Evolutionary conservation across 2,888 invertebrate species (phyloP).

Genomic region (Drosophila yooni): DNA sequence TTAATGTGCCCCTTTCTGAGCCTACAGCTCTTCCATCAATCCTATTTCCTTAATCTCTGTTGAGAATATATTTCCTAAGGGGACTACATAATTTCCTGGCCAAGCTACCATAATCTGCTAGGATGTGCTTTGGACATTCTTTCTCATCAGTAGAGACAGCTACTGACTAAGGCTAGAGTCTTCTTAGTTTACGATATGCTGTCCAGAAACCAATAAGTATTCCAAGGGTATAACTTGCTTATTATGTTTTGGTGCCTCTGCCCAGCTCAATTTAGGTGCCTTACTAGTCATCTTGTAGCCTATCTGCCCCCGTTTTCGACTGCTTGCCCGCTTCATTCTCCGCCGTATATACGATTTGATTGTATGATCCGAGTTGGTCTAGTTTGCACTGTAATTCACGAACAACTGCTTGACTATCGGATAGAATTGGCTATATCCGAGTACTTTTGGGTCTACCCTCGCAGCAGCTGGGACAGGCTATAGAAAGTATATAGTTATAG

Average conservation of each 20-base stretch:
- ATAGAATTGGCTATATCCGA: too few relatives aligned
- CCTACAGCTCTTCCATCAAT: not conserved
- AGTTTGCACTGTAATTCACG: too few relatives aligned
- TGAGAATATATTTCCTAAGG: not conserved
- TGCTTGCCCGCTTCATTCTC: not conserved
- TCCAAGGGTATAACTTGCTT: not conserved
- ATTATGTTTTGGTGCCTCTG: not conserved
- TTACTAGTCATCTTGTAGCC: not conserved
- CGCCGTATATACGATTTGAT: too few relatives aligned
- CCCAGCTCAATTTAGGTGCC: not conserved
- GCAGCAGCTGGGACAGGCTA: not conserved
- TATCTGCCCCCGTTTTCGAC: not conserved
- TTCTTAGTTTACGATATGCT: not conserved
- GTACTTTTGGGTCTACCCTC: not conserved
- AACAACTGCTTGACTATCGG: too few relatives aligned
- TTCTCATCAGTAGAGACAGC: not conserved
- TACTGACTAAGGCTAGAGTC: not conserved
- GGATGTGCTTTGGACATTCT: not conserved
- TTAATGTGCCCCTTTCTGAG: not conserved
- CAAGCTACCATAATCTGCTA: not conserved
- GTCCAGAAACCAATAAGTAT: not conserved
- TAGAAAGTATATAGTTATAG: constrained; percentile 1
- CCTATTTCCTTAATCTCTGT: too few relatives aligned
- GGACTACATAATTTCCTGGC: not conserved
- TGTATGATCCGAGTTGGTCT: too few relatives aligned